Conservation (phyloP, 2,888 invertebrate species). For the Hypolimnas misippus region DNA sequence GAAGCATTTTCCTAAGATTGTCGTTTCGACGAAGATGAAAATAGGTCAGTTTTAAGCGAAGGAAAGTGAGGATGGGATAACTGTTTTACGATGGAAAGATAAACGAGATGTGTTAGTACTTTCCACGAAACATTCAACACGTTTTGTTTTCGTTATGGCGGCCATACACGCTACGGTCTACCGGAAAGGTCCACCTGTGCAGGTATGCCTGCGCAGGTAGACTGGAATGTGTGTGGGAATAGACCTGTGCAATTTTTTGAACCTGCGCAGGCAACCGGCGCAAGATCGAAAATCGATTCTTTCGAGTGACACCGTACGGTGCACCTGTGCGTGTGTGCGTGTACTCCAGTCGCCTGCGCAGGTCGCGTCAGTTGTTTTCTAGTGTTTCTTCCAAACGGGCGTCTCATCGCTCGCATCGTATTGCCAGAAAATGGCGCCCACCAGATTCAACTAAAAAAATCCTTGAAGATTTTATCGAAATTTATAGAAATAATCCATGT, state of each 20-base stretch:
- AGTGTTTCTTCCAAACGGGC: constrained; percentile 33
- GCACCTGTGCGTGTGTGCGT: constrained; percentile 30
- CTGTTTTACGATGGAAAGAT: constrained; percentile 42
- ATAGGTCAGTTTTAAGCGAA: constrained; percentile 40
- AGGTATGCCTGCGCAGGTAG: constrained; percentile 12
- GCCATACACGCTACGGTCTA: constrained; percentile 8
- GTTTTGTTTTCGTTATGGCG: constrained; percentile 12
- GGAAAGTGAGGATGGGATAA: constrained; percentile 40
- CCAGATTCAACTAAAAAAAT: constrained; percentile 29
- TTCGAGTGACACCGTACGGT: constrained; percentile 37
- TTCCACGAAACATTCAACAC: constrained; percentile 38
- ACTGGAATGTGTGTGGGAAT: constrained; percentile 13
- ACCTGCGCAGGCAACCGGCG: constrained; percentile 29
- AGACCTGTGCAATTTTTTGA: constrained; percentile 14
- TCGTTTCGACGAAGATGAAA: constrained; percentile 40
- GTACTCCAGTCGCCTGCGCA: constrained; percentile 36
- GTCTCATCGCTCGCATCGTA: constrained; percentile 34
- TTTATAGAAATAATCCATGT: constrained; percentile 38
- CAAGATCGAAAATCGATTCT: constrained; percentile 29
- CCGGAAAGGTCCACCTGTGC: constrained; percentile 8
- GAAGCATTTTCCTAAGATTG: constrained; percentile 37
- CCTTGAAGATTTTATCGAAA: constrained; percentile 38
- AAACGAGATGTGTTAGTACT: constrained; percentile 42
- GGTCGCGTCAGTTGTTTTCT: constrained; percentile 42
- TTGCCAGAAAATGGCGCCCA: constrained; percentile 37